These are phyloP conservation scores for Diadema setosum DNA, from an alignment of 35 echinoderm and acorn worm species.

Conservation along the genomic window DNA sequence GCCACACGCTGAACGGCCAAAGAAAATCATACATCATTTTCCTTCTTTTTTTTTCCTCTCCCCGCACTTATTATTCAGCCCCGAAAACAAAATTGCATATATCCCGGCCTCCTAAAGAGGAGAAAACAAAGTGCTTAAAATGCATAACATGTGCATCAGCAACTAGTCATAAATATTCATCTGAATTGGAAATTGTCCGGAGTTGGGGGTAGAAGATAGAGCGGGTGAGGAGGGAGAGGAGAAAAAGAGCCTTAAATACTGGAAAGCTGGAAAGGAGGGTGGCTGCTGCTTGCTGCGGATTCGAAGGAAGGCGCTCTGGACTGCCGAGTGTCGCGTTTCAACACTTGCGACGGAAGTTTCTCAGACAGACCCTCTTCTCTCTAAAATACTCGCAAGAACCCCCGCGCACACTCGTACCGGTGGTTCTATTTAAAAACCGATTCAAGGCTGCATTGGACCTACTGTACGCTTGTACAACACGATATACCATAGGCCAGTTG, in stretches of 20 bases:
- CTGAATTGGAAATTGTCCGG: background rate
- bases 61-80: too few species aligned
- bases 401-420: too few species aligned
- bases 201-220: background rate
- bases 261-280: background rate
- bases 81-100: background rate
- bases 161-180: slow-evolving; percentile 13
- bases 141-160: slow-evolving; percentile 1
- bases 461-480: too few species aligned
- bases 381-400: too few species aligned
- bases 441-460: too few species aligned
- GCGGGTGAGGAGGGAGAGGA: background rate
- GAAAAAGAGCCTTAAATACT: too few species aligned
- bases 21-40: background rate
- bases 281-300: background rate
- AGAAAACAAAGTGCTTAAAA: background rate
- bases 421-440: too few species aligned
- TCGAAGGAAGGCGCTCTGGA: background rate
- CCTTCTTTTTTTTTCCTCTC: background rate
- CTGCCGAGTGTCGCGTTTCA: background rate
- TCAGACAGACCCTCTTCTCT: background rate
- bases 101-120: too few species aligned
- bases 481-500: too few species aligned
- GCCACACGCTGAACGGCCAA: background rate
- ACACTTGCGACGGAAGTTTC: background rate